Evolutionary conservation across 2,888 invertebrate species (phyloP).

Genomic region (Conomelus anceps): DNA sequence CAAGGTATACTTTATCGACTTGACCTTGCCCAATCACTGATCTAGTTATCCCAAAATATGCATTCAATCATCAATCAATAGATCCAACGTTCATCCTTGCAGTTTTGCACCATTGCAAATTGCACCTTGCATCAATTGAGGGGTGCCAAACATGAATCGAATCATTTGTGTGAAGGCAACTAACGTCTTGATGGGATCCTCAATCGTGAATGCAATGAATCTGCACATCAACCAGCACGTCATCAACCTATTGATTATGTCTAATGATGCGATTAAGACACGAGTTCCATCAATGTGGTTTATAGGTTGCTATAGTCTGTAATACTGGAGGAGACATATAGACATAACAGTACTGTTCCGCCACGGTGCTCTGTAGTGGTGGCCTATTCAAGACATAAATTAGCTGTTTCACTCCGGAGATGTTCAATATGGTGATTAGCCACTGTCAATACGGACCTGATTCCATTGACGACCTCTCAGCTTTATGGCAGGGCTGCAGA

Average conservation of each 20-base stretch:
- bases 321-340: neutral
- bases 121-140: neutral
- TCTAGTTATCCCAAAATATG: no score
- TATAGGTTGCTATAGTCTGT: neutral
- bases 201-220: neutral
- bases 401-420: neutral
- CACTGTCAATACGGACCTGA: neutral
- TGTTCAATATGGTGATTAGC: neutral
- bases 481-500: neutral
- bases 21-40: neutral
- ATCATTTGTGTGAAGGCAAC: neutral
- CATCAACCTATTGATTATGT: neutral
- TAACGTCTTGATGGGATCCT: neutral
- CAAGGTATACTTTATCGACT: neutral
- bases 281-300: neutral
- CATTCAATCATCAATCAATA: neutral
- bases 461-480: neutral
- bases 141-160: neutral
- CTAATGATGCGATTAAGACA: neutral
- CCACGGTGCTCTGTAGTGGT: neutral
- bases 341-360: neutral
- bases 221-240: neutral
- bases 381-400: neutral
- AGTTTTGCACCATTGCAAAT: neutral
- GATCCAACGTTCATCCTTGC: no score